phyloP scores from a whole-genome alignment of 2,888 invertebrate genomes.

The Calliopum simillimum region DNA sequence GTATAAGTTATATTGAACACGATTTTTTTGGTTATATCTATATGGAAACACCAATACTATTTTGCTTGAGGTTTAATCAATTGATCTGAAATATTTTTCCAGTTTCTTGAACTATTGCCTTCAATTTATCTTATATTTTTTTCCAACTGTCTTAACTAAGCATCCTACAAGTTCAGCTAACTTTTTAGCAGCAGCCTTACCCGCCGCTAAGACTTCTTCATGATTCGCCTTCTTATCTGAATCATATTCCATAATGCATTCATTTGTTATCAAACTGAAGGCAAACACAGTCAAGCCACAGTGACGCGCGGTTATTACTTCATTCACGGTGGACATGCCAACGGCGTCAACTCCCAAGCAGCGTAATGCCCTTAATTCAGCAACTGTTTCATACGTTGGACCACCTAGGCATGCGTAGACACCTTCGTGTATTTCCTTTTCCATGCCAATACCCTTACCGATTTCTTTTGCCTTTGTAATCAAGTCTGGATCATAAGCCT shows the following conservation, averaged over 20 bases:
- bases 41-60: no score
- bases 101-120: no score
- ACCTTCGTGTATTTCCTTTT: constrained; percentile 83
- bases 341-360: constrained; percentile 88
- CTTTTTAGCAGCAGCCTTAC: constrained; percentile 75
- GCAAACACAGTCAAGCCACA: constrained; percentile 92
- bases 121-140: no score
- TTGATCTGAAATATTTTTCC: no score
- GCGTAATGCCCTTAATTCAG: constrained; percentile 87
- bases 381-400: constrained; percentile 95
- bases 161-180: constrained; percentile 76
- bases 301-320: constrained; percentile 92
- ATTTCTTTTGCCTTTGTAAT: constrained; percentile 78
- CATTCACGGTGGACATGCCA: constrained; percentile 83
- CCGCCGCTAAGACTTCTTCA: constrained; percentile 88
- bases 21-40: no score
- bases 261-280: constrained; percentile 94
- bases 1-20: no score
- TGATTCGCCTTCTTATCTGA: constrained; percentile 81
- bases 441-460: constrained; percentile 78
- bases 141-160: constrained; percentile 69
- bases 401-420: constrained; percentile 96
- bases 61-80: no score
- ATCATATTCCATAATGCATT: constrained; percentile 85
- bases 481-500: constrained; percentile 83